Evolutionary conservation across 2,113 vertebrate genomes (phyloP).

Genomic region (Amblyornis subalaris): DNA sequence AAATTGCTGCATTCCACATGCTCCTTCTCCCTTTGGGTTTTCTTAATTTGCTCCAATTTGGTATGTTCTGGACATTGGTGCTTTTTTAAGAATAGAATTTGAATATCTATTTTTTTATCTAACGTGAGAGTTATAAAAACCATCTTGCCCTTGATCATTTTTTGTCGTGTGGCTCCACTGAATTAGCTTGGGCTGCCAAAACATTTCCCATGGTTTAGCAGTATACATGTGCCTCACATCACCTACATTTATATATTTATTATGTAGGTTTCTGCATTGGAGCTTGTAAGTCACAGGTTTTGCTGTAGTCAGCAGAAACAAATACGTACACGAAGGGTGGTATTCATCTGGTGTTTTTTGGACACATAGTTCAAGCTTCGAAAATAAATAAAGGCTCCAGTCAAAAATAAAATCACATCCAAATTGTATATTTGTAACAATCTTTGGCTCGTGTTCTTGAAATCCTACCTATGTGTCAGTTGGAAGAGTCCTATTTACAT

Average conservation of each 20-base stretch:
- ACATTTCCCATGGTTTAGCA: not conserved
- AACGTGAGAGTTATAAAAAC: not conserved
- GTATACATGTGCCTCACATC: not conserved
- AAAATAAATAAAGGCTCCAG: too few species aligned
- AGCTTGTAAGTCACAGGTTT: not conserved
- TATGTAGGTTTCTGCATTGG: not conserved
- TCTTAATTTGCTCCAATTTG: not conserved
- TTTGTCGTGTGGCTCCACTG: not conserved
- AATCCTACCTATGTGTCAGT: not conserved
- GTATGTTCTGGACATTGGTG: not conserved
- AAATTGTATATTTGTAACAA: not conserved
- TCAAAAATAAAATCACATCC: not conserved
- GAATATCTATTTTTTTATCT: not conserved
- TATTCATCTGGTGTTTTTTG: not conserved
- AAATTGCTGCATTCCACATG: not conserved
- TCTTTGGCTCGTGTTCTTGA: not conserved
- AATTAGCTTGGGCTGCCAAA: not conserved
- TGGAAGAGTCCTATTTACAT: not conserved
- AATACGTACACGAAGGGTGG: not conserved
- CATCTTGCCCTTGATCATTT: not conserved
- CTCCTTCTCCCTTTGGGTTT: not conserved
- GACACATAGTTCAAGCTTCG: not conserved
- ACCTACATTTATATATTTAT: not conserved
- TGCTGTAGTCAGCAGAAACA: not conserved
- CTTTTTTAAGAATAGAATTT: not conserved